phyloP scores from a whole-genome alignment of 2,888 invertebrate species.

The Embidobia sp. region DNA sequence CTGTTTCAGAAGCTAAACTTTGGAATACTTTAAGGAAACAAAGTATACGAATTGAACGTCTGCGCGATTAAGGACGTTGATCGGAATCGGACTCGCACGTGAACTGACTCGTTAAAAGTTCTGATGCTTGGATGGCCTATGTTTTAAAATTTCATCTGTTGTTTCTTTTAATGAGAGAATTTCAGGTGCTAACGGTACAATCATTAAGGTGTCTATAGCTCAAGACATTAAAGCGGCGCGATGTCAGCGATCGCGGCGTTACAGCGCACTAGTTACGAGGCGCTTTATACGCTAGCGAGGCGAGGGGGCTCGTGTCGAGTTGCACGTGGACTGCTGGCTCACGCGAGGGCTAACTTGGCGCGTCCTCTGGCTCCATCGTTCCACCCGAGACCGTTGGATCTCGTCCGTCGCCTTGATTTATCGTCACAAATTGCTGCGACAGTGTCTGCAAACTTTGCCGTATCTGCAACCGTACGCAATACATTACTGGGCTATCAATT shows the following conservation, averaged over 20 bases:
- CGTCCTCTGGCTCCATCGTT: slow-evolving; percentile 73
- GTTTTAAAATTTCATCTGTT: slow-evolving; percentile 18
- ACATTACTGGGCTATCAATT: too few species aligned
- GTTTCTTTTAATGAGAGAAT: slow-evolving; percentile 42
- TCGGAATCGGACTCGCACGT: background rate
- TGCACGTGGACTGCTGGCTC: slow-evolving; percentile 67
- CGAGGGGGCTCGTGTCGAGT: slow-evolving; percentile 74
- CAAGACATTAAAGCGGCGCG: slow-evolving; percentile 56
- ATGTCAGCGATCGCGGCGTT: slow-evolving; percentile 25
- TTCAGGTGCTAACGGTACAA: slow-evolving; percentile 70
- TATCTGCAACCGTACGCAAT: slow-evolving; percentile 83
- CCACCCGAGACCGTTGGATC: slow-evolving; percentile 68
- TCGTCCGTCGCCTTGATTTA: slow-evolving; percentile 71
- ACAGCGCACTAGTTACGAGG: slow-evolving; percentile 63
- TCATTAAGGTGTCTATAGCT: slow-evolving; percentile 59
- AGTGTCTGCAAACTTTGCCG: slow-evolving; percentile 91
- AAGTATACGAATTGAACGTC: too few species aligned
- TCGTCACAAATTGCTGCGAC: slow-evolving; percentile 83
- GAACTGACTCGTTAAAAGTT: slow-evolving; percentile 35
- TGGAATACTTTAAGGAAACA: too few species aligned
- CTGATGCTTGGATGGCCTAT: slow-evolving; percentile 63
- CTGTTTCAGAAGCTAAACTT: too few species aligned
- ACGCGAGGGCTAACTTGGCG: slow-evolving; percentile 77
- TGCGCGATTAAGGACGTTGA: too few species aligned
- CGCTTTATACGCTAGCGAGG: slow-evolving; percentile 76